phyloP scores from a whole-genome alignment of 2,888 invertebrate species.

The Stegana nigrithorax region DNA sequence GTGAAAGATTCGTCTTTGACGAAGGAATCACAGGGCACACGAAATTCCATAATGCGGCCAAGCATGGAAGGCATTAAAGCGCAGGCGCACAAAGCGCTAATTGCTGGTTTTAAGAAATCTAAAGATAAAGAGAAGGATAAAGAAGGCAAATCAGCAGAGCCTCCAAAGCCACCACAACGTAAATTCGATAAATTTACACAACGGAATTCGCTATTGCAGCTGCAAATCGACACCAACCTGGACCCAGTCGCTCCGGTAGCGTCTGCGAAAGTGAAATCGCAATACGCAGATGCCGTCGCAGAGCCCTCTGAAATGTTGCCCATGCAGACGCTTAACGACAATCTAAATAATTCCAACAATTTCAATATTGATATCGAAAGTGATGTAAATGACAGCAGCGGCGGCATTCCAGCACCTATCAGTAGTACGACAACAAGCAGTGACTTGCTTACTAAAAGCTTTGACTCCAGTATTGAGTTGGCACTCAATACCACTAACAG shows the following conservation, averaged over 20 bases:
- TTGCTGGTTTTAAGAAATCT: conserved; percentile 68
- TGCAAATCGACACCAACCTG: conserved; percentile 56
- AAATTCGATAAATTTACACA: conserved; percentile 65
- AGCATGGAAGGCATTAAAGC: conserved; percentile 68
- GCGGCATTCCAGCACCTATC: conserved; percentile 39
- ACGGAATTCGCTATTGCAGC: conserved; percentile 62
- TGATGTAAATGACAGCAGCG: conserved; percentile 60
- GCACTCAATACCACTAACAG: conserved; percentile 47
- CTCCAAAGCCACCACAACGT: conserved; percentile 64
- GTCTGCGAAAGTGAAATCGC: conserved; percentile 33
- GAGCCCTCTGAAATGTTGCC: conserved; percentile 59
- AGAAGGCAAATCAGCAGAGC: conserved; percentile 45
- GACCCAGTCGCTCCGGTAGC: conserved; percentile 25
- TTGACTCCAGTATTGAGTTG: conserved; percentile 61
- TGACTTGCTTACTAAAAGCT: conserved; percentile 61
- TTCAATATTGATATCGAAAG: conserved; percentile 63
- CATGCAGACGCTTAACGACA: conserved; percentile 62
- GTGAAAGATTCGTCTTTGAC: conserved; percentile 49
- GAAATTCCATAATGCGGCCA: conserved; percentile 65
- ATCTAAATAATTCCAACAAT: conserved; percentile 63
- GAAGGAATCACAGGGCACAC: conserved; percentile 54
- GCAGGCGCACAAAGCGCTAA: conserved; percentile 67
- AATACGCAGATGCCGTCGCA: conserved; percentile 51
- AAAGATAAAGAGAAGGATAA: conserved; percentile 68
- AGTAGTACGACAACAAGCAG: conserved; percentile 59